Evolutionary conservation across 2,797 vertebrate genomes (phyloP), one percentile per base, ranked within the genome.

Genomic region (Heliangelus exortis): DNA sequence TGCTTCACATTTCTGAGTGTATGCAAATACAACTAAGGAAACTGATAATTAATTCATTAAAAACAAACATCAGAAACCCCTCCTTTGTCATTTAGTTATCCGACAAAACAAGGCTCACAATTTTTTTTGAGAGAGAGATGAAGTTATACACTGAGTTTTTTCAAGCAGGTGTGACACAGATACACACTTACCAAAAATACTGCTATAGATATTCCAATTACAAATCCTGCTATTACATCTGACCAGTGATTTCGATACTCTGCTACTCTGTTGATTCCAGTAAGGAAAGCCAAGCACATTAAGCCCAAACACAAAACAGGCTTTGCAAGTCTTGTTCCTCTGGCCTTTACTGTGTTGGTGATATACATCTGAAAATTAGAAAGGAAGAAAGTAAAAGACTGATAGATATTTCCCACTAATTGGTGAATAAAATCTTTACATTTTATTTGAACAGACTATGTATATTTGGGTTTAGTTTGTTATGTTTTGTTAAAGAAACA

Each of bases 241-340:
- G 99, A 98, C 99, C 99, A 99, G 94, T 99, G 99, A 98, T 99
- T 99, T 77, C 99, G 98, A 97, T 99, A 99, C 94, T 99, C 99
- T n/a, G 99, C 99, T 96, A 99, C 99, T 80, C 99, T 98, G 98
- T 99, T 99, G 93, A 99, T 98, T 90, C 99, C 99, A 19, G 99
- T 99, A 90, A 99, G 98, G 93, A 99, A 99, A 65, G 99, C 99
- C 98, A 99, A 97, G 91, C 99, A 99, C 98, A 99, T 98, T 92
- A 99, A 97, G 23, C 99, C 98, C 77, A 99, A 98, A 75, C 99
- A 99, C 53, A 99, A 96, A 74, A 99, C 98, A 2, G 99, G 99
- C 95, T 99, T 99, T 90, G 99, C 99, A 89, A 99, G 98, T 87
- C 99, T 98, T 63, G 99, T 99, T 93, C 99, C 99, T 97, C 99